Conservation (phyloP, 92 coral and sea anemone genomes). For the Virgularia gustaviana region DNA sequence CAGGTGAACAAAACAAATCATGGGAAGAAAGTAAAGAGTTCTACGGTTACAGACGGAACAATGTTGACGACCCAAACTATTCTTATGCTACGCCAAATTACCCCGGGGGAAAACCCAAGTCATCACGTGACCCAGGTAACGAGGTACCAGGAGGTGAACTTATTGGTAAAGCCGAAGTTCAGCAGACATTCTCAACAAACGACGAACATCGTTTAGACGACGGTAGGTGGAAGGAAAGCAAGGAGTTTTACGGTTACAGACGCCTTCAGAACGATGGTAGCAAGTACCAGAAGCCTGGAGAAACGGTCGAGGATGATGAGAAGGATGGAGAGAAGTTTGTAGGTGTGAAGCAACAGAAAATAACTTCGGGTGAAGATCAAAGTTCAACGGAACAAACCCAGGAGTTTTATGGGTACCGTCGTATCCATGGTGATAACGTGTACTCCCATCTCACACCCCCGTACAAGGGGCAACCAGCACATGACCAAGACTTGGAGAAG, state of each 20-base stretch:
- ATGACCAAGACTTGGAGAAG: neutral
- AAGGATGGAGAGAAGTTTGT: neutral
- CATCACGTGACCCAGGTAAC: neutral
- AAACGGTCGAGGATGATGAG: neutral
- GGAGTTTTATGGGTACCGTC: conserved; percentile 19
- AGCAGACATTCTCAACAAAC: neutral
- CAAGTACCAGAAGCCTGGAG: conserved; percentile 4
- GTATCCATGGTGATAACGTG: neutral
- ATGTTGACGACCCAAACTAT: neutral
- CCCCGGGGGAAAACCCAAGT: neutral
- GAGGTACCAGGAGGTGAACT: neutral
- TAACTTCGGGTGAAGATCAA: neutral
- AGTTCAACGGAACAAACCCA: neutral
- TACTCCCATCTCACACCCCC: neutral
- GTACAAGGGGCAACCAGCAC: too few species aligned
- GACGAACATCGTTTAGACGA: neutral
- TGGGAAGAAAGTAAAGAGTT: conserved; percentile 26
- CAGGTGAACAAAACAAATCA: too few species aligned
- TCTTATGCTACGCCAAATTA: too few species aligned
- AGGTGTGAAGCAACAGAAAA: neutral
- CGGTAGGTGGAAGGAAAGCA: conserved; percentile 7
- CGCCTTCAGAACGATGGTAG: neutral
- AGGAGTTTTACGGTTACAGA: conserved; percentile 30
- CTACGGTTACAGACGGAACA: conserved; percentile 7
- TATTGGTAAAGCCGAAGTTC: neutral